phyloP scores from a whole-genome alignment of 2,888 invertebrate genomes.

The Hydriomena furcata region DNA sequence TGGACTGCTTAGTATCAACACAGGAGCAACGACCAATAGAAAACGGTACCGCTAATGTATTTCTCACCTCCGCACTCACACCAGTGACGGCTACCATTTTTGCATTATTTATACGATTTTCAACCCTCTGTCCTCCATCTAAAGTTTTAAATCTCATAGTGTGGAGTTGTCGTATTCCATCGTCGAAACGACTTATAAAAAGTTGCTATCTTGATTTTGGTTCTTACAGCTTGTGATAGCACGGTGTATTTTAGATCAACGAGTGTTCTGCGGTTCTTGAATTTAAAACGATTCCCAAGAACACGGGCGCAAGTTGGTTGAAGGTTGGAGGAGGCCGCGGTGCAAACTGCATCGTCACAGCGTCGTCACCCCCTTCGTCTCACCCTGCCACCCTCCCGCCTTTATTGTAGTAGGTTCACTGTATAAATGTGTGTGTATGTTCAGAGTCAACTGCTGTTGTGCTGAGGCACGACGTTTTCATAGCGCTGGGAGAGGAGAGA shows the following conservation, averaged over 20 bases:
- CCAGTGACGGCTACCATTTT: conserved; percentile 71
- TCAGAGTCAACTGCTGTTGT: conserved; percentile 77
- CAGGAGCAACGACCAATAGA: conserved; percentile 83
- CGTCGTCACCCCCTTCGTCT: conserved; percentile 52
- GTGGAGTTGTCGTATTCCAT: conserved; percentile 53
- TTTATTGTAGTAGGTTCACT: conserved; percentile 64
- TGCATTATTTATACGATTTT: conserved; percentile 64
- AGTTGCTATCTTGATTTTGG: conserved; percentile 54
- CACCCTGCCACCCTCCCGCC: conserved; percentile 51
- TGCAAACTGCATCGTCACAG: conserved; percentile 82
- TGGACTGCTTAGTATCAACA: conserved; percentile 83
- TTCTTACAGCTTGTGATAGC: conserved; percentile 49
- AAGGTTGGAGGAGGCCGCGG: conserved; percentile 81
- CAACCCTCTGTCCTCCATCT: conserved; percentile 55
- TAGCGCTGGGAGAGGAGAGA: conserved; percentile 52
- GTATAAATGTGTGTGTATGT: conserved; percentile 64
- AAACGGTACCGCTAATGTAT: conserved; percentile 84
- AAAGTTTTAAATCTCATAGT: conserved; percentile 64
- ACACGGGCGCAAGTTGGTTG: conserved; percentile 81
- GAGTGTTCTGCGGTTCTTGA: conserved; percentile 77
- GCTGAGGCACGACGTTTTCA: conserved; percentile 71
- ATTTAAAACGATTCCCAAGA: conserved; percentile 83
- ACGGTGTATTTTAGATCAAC: conserved; percentile 60
- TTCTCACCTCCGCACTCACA: conserved; percentile 84
- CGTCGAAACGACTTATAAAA: conserved; percentile 70